These are phyloP conservation scores for Lamprotornis superbus DNA, from an alignment of 2,113 vertebrate genomes.

Conservation along the genomic window DNA sequence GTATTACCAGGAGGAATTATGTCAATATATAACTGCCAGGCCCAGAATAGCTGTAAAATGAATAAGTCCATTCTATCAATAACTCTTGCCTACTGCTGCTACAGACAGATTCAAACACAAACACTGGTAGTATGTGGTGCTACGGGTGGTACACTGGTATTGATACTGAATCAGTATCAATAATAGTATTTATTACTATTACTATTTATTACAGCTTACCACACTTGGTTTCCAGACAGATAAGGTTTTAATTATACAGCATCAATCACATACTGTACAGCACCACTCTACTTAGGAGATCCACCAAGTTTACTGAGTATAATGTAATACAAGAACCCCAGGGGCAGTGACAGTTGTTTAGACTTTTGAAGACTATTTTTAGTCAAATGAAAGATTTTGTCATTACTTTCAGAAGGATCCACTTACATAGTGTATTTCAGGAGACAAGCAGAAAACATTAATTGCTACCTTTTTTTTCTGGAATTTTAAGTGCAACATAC, in stretches of 20 bases:
- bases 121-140: neutral
- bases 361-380: neutral
- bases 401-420: neutral
- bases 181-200: too few species aligned
- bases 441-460: neutral
- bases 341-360: neutral
- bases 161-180: neutral
- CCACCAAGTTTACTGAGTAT: neutral
- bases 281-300: neutral
- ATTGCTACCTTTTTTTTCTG: neutral
- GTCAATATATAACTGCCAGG: neutral
- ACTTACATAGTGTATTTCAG: neutral
- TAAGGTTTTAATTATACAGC: slow-evolving; percentile 11
- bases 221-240: neutral
- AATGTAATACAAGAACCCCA: neutral
- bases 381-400: neutral
- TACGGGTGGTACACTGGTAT: too few species aligned
- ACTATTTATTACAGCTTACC: neutral
- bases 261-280: neutral
- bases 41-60: neutral
- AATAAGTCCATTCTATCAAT: neutral
- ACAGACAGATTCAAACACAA: neutral
- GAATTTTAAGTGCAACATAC: neutral
- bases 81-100: neutral
- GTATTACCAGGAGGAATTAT: neutral